Conservation (phyloP, 2,888 invertebrate genomes). For the Formica aserva region DNA sequence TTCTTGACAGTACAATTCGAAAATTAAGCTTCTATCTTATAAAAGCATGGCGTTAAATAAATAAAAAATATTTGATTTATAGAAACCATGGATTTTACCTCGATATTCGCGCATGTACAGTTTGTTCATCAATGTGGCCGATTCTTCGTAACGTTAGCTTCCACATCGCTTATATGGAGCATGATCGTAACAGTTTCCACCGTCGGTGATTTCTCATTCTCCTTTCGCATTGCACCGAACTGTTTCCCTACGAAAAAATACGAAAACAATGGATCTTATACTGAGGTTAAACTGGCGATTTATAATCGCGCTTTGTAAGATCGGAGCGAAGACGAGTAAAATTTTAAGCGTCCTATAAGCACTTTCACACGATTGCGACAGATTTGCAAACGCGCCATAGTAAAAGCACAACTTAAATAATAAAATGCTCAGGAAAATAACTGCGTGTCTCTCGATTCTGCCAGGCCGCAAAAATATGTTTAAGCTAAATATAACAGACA, state of each 20-base stretch:
- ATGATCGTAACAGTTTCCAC: constrained; percentile 64
- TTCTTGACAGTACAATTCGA: not conserved
- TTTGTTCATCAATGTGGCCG: constrained; percentile 13
- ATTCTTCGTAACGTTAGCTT: constrained; percentile 28
- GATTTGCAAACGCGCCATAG: not conserved
- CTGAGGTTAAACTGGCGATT: constrained; percentile 39
- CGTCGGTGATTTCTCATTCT: constrained; percentile 65
- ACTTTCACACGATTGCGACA: constrained; percentile 56
- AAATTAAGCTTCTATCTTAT: not conserved
- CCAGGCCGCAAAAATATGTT: not conserved
- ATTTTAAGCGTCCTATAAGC: constrained; percentile 39
- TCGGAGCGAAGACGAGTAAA: constrained; percentile 43
- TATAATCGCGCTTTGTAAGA: constrained; percentile 51
- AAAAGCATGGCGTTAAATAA: not conserved
- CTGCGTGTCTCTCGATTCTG: not conserved
- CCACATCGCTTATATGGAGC: constrained; percentile 44
- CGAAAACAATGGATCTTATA: constrained; percentile 41
- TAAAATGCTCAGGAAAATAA: not conserved
- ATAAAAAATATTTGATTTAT: not conserved
- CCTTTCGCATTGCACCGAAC: constrained; percentile 38
- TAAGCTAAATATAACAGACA: constrained; percentile 38
- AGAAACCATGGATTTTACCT: not conserved
- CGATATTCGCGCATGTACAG: not conserved
- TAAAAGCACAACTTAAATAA: constrained; percentile 14
- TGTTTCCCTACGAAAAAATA: constrained; percentile 48